A percentile compares a stretch with the other conserved stretches of the same genome.
These are phyloP conservation scores for Stenotaenia linearis DNA, from an alignment of 2,888 invertebrate species.

Conservation along the genomic window DNA sequence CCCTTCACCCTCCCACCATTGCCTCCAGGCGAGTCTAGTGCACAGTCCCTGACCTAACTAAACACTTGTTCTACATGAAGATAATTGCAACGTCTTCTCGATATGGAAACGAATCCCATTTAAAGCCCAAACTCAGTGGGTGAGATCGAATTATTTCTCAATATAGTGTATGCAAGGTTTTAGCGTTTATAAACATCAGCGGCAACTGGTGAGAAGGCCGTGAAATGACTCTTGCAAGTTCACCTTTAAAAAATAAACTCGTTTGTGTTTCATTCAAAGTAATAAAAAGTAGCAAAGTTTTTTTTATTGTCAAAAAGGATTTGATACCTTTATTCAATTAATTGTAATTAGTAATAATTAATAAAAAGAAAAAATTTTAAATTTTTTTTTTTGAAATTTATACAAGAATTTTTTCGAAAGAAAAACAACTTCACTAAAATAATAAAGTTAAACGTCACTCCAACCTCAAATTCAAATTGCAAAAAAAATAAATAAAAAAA, in stretches of 20 bases:
- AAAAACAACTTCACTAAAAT: not conserved
- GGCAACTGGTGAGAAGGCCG: not conserved
- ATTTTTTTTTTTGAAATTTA: not conserved
- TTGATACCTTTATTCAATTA: not conserved
- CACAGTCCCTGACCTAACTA: slow-evolving; percentile 3
- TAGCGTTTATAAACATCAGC: not conserved
- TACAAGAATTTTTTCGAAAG: not conserved
- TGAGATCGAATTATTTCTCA: not conserved
- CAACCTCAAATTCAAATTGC: slow-evolving; percentile 11
- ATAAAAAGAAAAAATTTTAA: not conserved
- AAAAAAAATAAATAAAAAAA: too few relatives aligned
- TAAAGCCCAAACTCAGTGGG: not conserved
- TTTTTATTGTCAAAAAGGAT: not conserved
- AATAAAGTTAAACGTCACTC: not conserved
- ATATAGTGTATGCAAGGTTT: too few relatives aligned
- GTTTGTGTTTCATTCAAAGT: not conserved
- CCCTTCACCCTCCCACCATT: slow-evolving; percentile 1
- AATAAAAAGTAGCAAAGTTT: not conserved
- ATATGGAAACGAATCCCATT: not conserved
- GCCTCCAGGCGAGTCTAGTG: slow-evolving; percentile 26
- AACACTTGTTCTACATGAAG: not conserved
- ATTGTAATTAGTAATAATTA: not conserved
- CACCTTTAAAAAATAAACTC: not conserved
- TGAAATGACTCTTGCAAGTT: not conserved
- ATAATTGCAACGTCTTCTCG: not conserved